phyloP scores from a whole-genome alignment of 1,140 invertebrate genomes.

The Apis laboriosa region DNA sequence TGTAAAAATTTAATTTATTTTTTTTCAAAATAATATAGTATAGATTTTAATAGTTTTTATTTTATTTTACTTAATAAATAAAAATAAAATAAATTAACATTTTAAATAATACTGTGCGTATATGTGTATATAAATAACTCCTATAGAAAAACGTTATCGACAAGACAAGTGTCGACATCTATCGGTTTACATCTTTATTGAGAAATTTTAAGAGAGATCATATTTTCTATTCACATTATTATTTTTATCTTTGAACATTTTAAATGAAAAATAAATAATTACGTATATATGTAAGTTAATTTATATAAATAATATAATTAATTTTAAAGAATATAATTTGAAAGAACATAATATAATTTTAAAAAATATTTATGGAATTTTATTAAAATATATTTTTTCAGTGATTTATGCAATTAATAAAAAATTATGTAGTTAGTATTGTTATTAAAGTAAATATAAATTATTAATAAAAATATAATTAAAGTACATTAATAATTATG shows the following conservation, averaged over 20 bases:
- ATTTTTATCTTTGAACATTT: not conserved
- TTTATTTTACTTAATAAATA: too few relatives aligned
- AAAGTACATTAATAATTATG: not conserved
- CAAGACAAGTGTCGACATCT: slow-evolving; percentile 1
- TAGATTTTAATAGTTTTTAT: too few relatives aligned
- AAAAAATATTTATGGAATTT: not conserved
- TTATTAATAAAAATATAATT: not conserved
- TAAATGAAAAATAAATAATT: not conserved
- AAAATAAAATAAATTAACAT: too few relatives aligned
- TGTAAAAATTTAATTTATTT: too few relatives aligned
- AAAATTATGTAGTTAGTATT: not conserved
- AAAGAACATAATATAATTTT: not conserved
- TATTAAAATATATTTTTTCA: not conserved
- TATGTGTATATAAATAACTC: too few relatives aligned
- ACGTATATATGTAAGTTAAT: not conserved
- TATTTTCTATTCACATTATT: not conserved
- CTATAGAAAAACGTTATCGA: too few relatives aligned
- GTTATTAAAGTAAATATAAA: not conserved
- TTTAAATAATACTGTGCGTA: not conserved
- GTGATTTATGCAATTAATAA: not conserved
- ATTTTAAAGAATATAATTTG: not conserved
- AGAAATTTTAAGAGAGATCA: not conserved
- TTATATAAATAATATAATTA: not conserved
- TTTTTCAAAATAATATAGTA: too few relatives aligned
- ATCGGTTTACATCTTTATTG: too few relatives aligned